phyloP scores from a whole-genome alignment of 2,113 vertebrate genomes.

The Rutilus rutilus region DNA sequence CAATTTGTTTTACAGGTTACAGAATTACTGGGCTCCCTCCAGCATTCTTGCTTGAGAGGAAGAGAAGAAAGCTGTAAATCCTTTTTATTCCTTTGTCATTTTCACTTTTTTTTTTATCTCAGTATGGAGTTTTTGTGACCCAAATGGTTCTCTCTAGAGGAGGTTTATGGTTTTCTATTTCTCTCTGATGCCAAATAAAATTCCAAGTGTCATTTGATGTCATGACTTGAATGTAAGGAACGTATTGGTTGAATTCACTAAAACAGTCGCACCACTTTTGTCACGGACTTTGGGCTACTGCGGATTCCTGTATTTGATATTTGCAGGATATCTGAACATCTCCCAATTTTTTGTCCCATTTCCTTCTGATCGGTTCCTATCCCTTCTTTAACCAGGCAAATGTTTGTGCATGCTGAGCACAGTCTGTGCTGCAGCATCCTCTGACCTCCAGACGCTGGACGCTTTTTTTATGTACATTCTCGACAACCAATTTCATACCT shows the following conservation, averaged over 20 bases:
- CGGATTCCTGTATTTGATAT: background rate
- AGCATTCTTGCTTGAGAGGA: background rate
- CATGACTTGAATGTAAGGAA: background rate
- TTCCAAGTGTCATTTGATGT: background rate
- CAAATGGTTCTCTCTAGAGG: background rate
- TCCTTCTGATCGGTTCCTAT: background rate
- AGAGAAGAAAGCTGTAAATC: background rate
- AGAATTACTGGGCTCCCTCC: background rate
- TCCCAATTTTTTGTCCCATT: background rate
- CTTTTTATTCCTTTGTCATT: background rate
- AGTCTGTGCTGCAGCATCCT: constrained; percentile 36
- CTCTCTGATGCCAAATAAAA: background rate
- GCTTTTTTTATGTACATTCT: constrained; percentile 55
- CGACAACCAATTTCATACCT: constrained; percentile 59
- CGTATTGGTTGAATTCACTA: background rate
- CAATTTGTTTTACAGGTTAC: background rate
- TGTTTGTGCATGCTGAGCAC: constrained; percentile 36
- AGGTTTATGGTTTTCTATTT: background rate
- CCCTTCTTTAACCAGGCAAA: constrained; percentile 23
- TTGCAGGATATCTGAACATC: background rate
- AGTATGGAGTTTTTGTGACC: background rate
- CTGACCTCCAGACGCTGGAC: constrained; percentile 53
- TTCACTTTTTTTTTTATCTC: constrained; percentile 6
- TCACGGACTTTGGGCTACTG: background rate
- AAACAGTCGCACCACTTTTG: background rate